phyloP scores from a whole-genome alignment of 2,113 vertebrate genomes.

The Rhinoptilus africanus region DNA sequence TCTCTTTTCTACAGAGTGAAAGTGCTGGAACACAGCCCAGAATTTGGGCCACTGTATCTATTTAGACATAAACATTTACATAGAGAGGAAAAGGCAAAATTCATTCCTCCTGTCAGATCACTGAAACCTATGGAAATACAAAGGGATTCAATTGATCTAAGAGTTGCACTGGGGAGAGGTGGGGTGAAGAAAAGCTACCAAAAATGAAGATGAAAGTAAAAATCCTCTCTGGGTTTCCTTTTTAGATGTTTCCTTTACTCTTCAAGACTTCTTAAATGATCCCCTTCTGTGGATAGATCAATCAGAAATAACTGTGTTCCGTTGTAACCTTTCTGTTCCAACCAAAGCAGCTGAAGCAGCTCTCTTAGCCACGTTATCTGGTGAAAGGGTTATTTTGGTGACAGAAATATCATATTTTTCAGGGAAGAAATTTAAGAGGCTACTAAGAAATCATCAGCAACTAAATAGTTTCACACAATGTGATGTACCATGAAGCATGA shows the following conservation, averaged over 20 bases:
- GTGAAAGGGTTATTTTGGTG: neutral
- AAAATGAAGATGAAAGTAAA: constrained; percentile 50
- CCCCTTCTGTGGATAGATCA: neutral
- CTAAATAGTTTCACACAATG: neutral
- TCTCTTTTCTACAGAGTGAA: neutral
- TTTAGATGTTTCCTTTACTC: constrained; percentile 8
- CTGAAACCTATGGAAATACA: neutral
- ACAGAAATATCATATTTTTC: neutral
- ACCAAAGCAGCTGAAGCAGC: neutral
- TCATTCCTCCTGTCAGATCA: neutral
- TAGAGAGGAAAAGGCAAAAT: constrained; percentile 27
- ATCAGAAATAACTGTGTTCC: neutral
- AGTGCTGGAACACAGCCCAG: neutral
- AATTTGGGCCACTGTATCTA: constrained; percentile 30
- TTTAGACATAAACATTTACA: constrained; percentile 56
- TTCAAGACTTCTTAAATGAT: constrained; percentile 35
- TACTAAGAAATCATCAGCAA: neutral
- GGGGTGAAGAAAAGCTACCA: constrained; percentile 30
- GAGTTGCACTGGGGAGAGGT: neutral
- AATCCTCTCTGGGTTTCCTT: neutral
- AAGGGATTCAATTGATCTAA: neutral
- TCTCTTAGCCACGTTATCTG: neutral
- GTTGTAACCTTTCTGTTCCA: neutral
- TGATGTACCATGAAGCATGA: neutral
- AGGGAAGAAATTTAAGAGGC: neutral